Base-by-base conservation (phyloP, 2,797 vertebrate species). In the Clarias fuscus region DNA sequence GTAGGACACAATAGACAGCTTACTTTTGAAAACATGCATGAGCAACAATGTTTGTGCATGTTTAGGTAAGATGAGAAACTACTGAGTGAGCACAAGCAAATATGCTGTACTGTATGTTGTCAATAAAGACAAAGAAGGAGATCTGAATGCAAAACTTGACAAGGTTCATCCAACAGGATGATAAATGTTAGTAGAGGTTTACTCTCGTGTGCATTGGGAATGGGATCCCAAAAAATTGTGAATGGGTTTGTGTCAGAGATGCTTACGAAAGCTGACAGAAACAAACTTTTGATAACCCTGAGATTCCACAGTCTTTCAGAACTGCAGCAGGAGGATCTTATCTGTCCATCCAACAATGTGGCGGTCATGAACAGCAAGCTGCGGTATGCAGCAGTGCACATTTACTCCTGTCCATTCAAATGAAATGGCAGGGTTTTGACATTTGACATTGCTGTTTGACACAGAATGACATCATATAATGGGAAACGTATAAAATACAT, bases 61-160 rank as follows among this genome's bases (percentile, higher is more conserved):
- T 64, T 62, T 62, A 80, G 59, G 1, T 37, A 40, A n/a, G 59
- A 64, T n/a, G 22, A 18, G 61, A 48, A 0, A 14, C 14, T 24
- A 64, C 13, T 79, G 33, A 78, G 30, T 62, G 22, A 59, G 56
- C 59, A 78, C 8, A 78, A 37, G 56, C 59, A 78, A 78, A 78
- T 33, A 59, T 24, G 13, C 53, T 56, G 13, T 56, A 56, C 53
- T 14, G 53, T 56, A 37, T 30, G 7, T 56, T 27, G 20, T 24
- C 18, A 24, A 14, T 65, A 80, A 80, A 80, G 30, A 13, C 17
- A 30, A 10, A 27, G 48, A 17, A 77, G n/a, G 27, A 18, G 4
- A 61, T 59, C 53, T 37, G 20, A 78, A 61, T 61, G 30, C 14
- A 58, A 30, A 18, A 8, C 1, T 58, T 77, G 43, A 33, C 13